Percentiles rank a stretch among this genome's conserved stretches.
phyloP scores from a whole-genome alignment of 1,140 invertebrate genomes.

The Tenebrio molitor region DNA sequence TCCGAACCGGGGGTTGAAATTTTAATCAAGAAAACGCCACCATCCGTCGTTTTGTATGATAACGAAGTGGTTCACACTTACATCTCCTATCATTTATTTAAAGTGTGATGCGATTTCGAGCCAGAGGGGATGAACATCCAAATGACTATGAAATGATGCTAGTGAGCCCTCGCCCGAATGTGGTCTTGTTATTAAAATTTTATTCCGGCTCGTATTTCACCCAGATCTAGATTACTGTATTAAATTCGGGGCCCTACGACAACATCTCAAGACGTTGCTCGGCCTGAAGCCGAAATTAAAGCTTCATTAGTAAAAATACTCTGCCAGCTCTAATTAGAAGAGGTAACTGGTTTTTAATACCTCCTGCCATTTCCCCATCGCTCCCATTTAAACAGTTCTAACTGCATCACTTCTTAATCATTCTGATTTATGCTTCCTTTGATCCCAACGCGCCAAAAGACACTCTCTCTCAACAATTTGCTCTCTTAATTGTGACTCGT shows the following conservation, averaged over 20 bases:
- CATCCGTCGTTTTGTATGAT: constrained; percentile 44
- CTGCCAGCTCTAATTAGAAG: not conserved
- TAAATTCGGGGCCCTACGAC: not conserved
- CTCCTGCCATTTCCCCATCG: not conserved
- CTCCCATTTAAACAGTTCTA: not conserved
- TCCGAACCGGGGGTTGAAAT: constrained; percentile 39
- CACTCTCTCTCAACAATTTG: too few species aligned
- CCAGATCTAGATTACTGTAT: not conserved
- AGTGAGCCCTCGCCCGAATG: constrained; percentile 5
- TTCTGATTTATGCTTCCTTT: constrained; percentile 8
- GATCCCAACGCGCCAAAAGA: too few species aligned
- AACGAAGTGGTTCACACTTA: constrained; percentile 43
- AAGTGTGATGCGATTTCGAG: constrained; percentile 29
- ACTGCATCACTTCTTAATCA: not conserved
- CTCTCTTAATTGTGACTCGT: too few species aligned
- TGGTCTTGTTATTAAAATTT: constrained; percentile 46
- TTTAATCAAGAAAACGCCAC: constrained; percentile 49
- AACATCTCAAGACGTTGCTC: constrained; percentile 10
- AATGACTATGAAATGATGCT: constrained; percentile 17
- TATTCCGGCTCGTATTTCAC: constrained; percentile 40
- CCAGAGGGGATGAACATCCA: not conserved
- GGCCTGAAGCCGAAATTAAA: not conserved
- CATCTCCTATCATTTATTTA: constrained; percentile 49
- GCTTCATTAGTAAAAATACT: not conserved
- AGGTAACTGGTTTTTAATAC: not conserved